Evolutionary conservation across 2,113 vertebrate species (phyloP), one percentile per base, ranked within the genome.

Genomic region (Turdus rufiventris): DNA sequence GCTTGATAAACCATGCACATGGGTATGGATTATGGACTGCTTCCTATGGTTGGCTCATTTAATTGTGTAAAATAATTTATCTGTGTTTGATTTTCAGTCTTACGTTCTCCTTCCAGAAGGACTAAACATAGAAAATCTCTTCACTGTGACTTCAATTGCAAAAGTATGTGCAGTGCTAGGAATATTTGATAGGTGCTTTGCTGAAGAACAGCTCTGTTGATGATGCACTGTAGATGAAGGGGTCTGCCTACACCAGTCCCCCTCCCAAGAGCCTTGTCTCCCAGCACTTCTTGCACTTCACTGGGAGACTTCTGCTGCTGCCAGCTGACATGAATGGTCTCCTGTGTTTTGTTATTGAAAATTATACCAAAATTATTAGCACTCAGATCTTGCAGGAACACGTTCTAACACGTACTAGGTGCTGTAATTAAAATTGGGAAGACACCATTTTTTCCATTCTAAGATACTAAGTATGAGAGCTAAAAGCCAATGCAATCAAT

Each of bases 321-420:
- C 18, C n/a, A 76, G 24, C 14, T 60, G 29, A n/a, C 7, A 12
- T 23, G 8, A 83, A 10, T 20, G 4, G 15, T 42, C 14, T 77
- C 24, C 51, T 28, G 13, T 47, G 15, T 43, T 72, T 71, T 74
- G 21, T 8, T 34, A 36, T 15, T 23, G 20, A 60, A 72, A 54
- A 51, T 56, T 73, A 38, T 13, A 56, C n/a, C 40, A 38, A 33
- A 47, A 38, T 47, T 56, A 38, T 47, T 68, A 47, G 34, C 19
- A 17, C 33, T 75, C 18, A 50, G 19, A 54, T 5, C 18, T 36
- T 79, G 10, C 40, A 65, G 26, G 17, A 29, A 25, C 9, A 57
- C 0, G 1, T 56, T 8, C 5, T 48, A 29, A 25, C 9, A 57
- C 0, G 1, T 56, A 9, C 5, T 48, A 57, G 6, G 1, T 66